Percentiles rank a stretch among this genome's conserved stretches.
Evolutionary conservation across 2,888 invertebrate genomes (phyloP).

Genomic region (Macrophya alboannulata): DNA sequence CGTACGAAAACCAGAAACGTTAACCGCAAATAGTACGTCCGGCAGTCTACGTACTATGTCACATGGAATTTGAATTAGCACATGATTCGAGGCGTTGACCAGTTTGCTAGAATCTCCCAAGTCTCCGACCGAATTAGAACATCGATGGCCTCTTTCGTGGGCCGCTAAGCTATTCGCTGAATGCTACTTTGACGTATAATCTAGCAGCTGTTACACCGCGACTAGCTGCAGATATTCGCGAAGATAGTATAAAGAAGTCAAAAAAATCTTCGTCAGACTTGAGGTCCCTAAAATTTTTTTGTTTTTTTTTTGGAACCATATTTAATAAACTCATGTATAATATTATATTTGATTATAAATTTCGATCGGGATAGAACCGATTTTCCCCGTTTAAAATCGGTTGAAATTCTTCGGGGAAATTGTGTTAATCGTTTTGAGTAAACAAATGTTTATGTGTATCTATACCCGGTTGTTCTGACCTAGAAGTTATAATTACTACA

Average conservation of each 20-base stretch:
- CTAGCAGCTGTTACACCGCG: conserved; percentile 24
- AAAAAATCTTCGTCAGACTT: background rate
- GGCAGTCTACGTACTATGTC: conserved; percentile 8
- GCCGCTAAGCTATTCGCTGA: conserved; percentile 22
- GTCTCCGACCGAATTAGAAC: conserved; percentile 52
- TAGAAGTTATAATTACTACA: conserved; percentile 70
- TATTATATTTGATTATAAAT: background rate
- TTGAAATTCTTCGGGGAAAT: background rate
- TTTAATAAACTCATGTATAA: background rate
- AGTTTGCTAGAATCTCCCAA: conserved; percentile 47
- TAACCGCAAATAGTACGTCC: background rate
- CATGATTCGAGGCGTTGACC: conserved; percentile 28
- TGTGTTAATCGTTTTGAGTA: conserved; percentile 49
- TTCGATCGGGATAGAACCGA: background rate
- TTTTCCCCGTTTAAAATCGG: background rate
- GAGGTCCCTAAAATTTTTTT: background rate
- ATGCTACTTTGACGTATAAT: conserved; percentile 44
- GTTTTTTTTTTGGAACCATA: background rate
- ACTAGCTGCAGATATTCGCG: background rate
- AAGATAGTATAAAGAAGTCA: background rate
- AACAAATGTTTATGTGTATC: conserved; percentile 48
- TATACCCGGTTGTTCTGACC: conserved; percentile 60
- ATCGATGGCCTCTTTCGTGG: conserved; percentile 46
- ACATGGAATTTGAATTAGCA: conserved; percentile 32
- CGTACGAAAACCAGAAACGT: background rate